A percentile compares a stretch with the other conserved stretches of the same genome.
phyloP scores from a whole-genome alignment of 92 coral and sea anemone genomes.

The Palythoa caribaeorum region DNA sequence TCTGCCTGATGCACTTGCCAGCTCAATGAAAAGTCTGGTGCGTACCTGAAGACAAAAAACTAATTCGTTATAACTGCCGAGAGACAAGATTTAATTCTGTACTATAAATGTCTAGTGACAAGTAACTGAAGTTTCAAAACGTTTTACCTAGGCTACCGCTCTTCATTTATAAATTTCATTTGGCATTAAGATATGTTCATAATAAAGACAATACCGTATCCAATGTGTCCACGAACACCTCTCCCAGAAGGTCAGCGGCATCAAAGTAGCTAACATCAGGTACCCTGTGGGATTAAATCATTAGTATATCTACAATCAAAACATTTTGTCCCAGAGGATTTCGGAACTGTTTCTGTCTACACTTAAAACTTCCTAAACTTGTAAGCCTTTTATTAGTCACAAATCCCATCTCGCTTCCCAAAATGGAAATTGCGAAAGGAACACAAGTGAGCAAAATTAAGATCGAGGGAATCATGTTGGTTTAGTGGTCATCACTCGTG shows the following conservation, averaged over 20 bases:
- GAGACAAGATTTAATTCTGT: not conserved
- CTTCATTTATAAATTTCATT: not conserved
- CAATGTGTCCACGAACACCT: slow-evolving; percentile 93
- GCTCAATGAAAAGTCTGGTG: slow-evolving; percentile 91
- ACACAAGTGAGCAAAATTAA: too few relatives aligned
- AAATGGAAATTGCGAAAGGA: not conserved
- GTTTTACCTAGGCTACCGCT: not conserved
- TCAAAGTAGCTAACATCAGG: slow-evolving; percentile 98
- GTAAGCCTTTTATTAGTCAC: too few relatives aligned
- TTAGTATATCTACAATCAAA: too few relatives aligned
- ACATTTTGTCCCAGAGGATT: too few relatives aligned
- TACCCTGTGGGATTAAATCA: slow-evolving; percentile 65
- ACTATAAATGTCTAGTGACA: too few relatives aligned
- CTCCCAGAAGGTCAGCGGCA: slow-evolving; percentile 97
- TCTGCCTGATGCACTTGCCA: slow-evolving; percentile 94
- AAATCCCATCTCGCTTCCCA: not conserved
- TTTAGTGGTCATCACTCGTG: too few relatives aligned
- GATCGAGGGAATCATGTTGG: too few relatives aligned
- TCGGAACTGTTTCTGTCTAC: too few relatives aligned
- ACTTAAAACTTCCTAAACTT: too few relatives aligned
- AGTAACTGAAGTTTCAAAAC: not conserved
- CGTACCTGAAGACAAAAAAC: slow-evolving; percentile 71
- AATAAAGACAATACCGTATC: slow-evolving; percentile 77
- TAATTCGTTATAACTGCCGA: not conserved
- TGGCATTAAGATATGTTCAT: not conserved